Percentiles rank a stretch among this genome's conserved stretches.
These are phyloP conservation scores for Syrmaticus mikado DNA, from an alignment of 2,113 vertebrate species.

Conservation along the genomic window DNA sequence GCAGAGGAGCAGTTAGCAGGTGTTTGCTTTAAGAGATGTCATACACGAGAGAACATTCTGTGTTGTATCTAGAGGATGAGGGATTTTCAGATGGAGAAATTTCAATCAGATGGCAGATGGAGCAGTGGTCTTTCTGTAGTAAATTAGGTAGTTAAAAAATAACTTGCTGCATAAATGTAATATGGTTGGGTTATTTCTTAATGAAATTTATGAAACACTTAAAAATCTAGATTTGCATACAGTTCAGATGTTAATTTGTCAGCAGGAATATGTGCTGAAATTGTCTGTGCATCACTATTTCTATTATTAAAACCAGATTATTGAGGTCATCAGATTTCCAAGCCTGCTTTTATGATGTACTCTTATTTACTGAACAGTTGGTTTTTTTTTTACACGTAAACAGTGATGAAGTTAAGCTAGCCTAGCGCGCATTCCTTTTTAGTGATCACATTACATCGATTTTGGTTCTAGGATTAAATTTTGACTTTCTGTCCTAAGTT, in stretches of 20 bases:
- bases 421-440: background rate
- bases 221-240: background rate
- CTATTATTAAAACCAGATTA: background rate
- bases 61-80: background rate
- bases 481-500: background rate
- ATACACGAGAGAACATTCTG: background rate
- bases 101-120: background rate
- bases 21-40: background rate
- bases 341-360: background rate
- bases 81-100: background rate
- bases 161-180: background rate
- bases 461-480: background rate
- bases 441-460: background rate
- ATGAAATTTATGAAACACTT: background rate
- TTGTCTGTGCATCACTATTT: background rate
- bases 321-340: background rate
- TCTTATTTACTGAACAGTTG: background rate
- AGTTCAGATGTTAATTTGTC: background rate
- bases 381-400: background rate
- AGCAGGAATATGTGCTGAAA: fast-evolving
- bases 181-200: background rate
- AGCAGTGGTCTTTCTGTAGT: background rate
- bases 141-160: background rate
- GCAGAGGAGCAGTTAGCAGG: background rate
- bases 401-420: background rate